Evolutionary conservation across 2,113 vertebrate species (phyloP).

Genomic region (Sphyrna mokarran): DNA sequence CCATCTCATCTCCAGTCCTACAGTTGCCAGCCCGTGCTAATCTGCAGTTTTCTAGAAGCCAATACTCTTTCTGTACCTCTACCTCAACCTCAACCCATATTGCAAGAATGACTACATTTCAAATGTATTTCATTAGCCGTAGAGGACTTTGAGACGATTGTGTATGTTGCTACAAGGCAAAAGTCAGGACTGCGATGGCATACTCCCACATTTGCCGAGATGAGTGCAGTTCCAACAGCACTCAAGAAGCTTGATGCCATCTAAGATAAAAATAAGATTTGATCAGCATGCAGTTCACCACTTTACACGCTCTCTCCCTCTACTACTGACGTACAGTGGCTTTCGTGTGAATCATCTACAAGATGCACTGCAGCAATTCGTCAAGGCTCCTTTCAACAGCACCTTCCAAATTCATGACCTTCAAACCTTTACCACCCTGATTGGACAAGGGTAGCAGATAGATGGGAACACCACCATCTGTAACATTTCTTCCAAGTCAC

Average conservation of each 20-base stretch:
- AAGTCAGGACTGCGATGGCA: neutral
- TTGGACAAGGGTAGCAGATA: neutral
- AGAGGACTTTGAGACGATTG: neutral
- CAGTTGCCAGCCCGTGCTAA: neutral
- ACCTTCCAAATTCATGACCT: neutral
- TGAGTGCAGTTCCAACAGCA: neutral
- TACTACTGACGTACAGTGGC: neutral
- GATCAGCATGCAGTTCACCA: neutral
- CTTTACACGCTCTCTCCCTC: neutral
- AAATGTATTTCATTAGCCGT: neutral
- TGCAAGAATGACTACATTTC: neutral
- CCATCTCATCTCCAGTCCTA: neutral
- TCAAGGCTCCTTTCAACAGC: neutral
- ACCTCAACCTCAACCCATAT: neutral
- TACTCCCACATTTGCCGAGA: neutral
- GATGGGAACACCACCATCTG: neutral
- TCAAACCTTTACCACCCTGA: neutral
- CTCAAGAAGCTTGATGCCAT: neutral
- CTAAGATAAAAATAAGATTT: neutral
- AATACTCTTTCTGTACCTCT: neutral
- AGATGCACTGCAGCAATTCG: neutral
- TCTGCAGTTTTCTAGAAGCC: neutral
- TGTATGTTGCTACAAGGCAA: neutral
- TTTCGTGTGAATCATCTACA: neutral
- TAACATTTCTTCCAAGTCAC: neutral